Evolutionary conservation across 2,113 vertebrate genomes (phyloP).

Genomic region (Rhea pennata): DNA sequence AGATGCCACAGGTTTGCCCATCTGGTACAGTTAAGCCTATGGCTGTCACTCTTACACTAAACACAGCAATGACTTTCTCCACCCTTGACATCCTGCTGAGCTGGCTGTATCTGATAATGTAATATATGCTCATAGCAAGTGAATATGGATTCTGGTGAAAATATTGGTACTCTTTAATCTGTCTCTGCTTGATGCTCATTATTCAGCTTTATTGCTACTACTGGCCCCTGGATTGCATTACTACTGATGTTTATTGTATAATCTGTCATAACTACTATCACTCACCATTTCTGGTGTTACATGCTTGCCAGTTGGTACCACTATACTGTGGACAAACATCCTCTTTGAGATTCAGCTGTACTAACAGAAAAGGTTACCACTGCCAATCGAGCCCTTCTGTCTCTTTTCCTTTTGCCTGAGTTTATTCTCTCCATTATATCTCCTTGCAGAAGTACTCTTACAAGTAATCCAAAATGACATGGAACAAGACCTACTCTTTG

Average conservation of each 20-base stretch:
- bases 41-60: conserved; percentile 20
- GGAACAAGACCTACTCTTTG: neutral
- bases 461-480: neutral
- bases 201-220: conserved; percentile 14
- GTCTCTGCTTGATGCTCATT: conserved; percentile 1
- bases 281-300: neutral
- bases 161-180: neutral
- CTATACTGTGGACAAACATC: neutral
- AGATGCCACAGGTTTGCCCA: conserved; percentile 65
- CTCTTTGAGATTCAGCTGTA: neutral
- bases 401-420: neutral
- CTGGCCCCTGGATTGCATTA: neutral
- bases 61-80: conserved; percentile 56
- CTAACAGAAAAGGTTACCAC: neutral
- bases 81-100: conserved; percentile 63
- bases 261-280: conserved; percentile 4
- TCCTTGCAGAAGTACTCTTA: neutral
- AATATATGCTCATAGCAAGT: conserved; percentile 3
- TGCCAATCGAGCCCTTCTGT: neutral
- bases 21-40: conserved; percentile 38
- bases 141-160: conserved; percentile 4
- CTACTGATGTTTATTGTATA: conserved; percentile 2
- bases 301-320: neutral
- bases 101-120: neutral
- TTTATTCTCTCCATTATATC: neutral